These are phyloP conservation scores for Branchipolynoe longqiensis DNA, from an alignment of 2,888 invertebrate species.

Conservation along the genomic window DNA sequence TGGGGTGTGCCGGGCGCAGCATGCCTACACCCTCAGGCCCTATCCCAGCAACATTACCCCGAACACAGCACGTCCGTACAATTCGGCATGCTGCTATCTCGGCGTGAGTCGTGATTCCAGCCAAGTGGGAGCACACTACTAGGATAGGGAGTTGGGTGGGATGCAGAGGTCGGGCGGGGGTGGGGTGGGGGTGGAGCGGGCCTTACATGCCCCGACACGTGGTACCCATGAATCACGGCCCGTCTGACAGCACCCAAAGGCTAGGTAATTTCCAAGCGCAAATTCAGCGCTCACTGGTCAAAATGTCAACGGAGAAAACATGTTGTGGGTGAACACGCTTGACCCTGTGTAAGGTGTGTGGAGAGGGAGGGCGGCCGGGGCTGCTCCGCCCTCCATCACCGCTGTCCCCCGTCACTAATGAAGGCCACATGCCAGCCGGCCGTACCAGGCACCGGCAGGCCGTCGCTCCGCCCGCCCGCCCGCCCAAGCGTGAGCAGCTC, in stretches of 20 bases:
- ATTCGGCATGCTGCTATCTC: background rate
- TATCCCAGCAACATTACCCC: constrained; percentile 32
- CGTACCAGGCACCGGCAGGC: constrained; percentile 51
- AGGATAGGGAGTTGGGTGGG: too few species aligned
- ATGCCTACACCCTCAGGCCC: background rate
- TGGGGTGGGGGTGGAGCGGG: background rate
- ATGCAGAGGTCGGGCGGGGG: background rate
- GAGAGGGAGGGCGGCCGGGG: background rate
- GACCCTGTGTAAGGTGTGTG: constrained; percentile 39
- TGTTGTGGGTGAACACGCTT: constrained; percentile 56
- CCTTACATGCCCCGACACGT: constrained; percentile 24
- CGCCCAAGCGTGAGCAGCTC: constrained; percentile 9
- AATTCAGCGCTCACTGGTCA: constrained; percentile 50
- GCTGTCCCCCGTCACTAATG: constrained; percentile 44
- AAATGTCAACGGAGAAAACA: constrained; percentile 55
- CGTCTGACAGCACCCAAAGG: constrained; percentile 50
- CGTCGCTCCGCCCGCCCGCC: constrained; percentile 4
- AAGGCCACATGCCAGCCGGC: constrained; percentile 33
- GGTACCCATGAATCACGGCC: constrained; percentile 47
- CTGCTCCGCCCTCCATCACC: background rate
- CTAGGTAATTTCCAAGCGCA: constrained; percentile 55
- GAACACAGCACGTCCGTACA: background rate
- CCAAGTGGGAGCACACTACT: constrained; percentile 14
- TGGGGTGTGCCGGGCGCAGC: background rate
- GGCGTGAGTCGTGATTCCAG: background rate